Evolutionary conservation across 1,140 invertebrate species (phyloP), one percentile per base, ranked within the genome.

Genomic region (Sipha flava): DNA sequence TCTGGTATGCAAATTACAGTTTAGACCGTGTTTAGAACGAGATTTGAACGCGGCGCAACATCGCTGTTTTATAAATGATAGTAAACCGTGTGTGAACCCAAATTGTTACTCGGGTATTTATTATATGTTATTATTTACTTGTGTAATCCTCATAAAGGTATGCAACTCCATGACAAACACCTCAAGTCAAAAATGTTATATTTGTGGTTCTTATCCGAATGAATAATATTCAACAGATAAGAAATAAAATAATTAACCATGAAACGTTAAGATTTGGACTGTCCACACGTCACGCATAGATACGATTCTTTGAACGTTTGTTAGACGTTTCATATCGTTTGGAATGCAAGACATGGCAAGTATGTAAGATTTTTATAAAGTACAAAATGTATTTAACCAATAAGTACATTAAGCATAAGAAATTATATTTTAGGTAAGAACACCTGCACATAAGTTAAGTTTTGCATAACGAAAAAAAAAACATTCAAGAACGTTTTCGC

Each of bases 341-440:
- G 62, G 47, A 73, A 26, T 45, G 75, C 9, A 73, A 81, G 64
- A 59, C 59, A 77, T 85, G 81, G 81, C 81, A 82, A 79, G 79
- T 52, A n/a, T n/a, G n/a, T n/a, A n/a, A n/a, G n/a, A n/a, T n/a
- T n/a, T n/a, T n/a, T n/a, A n/a, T 81, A 79, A 21, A 40, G 52
- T 10, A 12, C 14, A 57, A 57, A 57, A 14, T 12, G 12, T 26
- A 57, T 3, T 23, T 5, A 40, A 40, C 37, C 10, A 6, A 40
- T 21, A 52, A 7, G 16, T 52, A 9, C 21, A 52, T 2, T 16
- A 47, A 18, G 3, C 18, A 47, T 47, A 3, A 18, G 18, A 47
- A 18, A 3, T 47, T 3, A 47, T 3, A n/a, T 47, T 47, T 47
- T 47, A 47, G 4, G 45, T 47, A 47, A n/a, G n/a, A n/a, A n/a